Evolutionary conservation across 2,113 vertebrate genomes (phyloP).

Genomic region (Plectropomus leopardus): DNA sequence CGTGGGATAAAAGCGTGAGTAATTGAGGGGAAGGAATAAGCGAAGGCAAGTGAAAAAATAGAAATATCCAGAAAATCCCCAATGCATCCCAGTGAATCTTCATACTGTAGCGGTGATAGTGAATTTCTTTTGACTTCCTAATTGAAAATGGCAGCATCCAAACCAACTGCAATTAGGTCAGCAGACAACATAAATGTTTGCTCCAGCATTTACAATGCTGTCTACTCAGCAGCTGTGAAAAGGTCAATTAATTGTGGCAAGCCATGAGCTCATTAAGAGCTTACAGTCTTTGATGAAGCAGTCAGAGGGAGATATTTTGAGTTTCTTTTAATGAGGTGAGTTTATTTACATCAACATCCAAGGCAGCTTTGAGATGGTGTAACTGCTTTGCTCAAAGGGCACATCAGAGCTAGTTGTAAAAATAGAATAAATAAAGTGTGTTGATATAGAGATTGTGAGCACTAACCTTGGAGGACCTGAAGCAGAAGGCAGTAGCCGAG

Average conservation of each 20-base stretch:
- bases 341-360: slow-evolving; percentile 21
- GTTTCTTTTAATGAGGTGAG: slow-evolving; percentile 39
- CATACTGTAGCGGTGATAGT: not conserved
- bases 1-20: slow-evolving; percentile 4
- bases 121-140: slow-evolving; percentile 11
- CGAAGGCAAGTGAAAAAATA: slow-evolving; percentile 4
- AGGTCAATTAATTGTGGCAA: slow-evolving; percentile 46
- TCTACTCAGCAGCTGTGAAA: slow-evolving; percentile 59
- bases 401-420: not conserved
- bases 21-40: slow-evolving; percentile 10
- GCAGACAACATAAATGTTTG: slow-evolving; percentile 17
- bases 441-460: not conserved
- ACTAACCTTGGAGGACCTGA: slow-evolving; percentile 92
- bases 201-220: slow-evolving; percentile 31
- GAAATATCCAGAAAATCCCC: slow-evolving; percentile 3
- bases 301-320: slow-evolving; percentile 31
- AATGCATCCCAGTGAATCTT: not conserved
- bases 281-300: slow-evolving; percentile 40
- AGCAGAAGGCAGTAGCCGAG: slow-evolving; percentile 92
- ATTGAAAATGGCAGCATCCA: slow-evolving; percentile 20
- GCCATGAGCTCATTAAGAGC: slow-evolving; percentile 52
- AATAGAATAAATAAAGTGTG: not conserved
- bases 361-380: not conserved
- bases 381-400: slow-evolving; percentile 8
- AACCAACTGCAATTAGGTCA: not conserved